Percentiles rank a stretch among this genome's conserved stretches.
Evolutionary conservation across 2,888 invertebrate genomes (phyloP).

Genomic region (Idaea dimidiata): DNA sequence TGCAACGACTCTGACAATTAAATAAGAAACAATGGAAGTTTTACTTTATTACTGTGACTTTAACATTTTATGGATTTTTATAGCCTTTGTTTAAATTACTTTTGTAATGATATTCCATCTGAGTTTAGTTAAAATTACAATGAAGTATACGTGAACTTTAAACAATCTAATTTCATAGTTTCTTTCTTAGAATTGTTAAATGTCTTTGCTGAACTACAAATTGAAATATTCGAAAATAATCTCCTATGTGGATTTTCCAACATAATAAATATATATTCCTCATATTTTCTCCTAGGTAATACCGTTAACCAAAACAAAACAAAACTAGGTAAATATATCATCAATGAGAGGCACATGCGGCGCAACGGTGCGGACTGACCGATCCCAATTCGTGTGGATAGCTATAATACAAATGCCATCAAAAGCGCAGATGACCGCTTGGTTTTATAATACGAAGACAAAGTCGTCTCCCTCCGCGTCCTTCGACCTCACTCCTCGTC

Average conservation of each 20-base stretch:
- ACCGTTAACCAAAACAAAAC: constrained; percentile 6
- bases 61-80: constrained; percentile 5
- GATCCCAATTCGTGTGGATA: constrained; percentile 68
- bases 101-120: neutral
- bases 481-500: constrained; percentile 49
- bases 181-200: too few relatives aligned
- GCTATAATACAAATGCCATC: constrained; percentile 77
- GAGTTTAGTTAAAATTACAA: neutral
- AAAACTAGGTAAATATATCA: constrained; percentile 60
- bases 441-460: constrained; percentile 81
- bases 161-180: too few relatives aligned
- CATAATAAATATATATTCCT: neutral
- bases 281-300: neutral
- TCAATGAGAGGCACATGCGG: constrained; percentile 58
- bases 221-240: too few relatives aligned
- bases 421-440: constrained; percentile 80
- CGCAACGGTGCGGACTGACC: constrained; percentile 30
- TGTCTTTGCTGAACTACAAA: too few relatives aligned
- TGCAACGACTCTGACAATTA: constrained; percentile 64
- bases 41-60: constrained; percentile 22
- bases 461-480: constrained; percentile 51
- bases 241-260: too few relatives aligned
- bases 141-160: neutral
- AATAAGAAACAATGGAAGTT: constrained; percentile 40
- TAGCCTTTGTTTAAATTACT: neutral